phyloP scores from a whole-genome alignment of 2,797 vertebrate genomes.

The Gallinago stenura region DNA sequence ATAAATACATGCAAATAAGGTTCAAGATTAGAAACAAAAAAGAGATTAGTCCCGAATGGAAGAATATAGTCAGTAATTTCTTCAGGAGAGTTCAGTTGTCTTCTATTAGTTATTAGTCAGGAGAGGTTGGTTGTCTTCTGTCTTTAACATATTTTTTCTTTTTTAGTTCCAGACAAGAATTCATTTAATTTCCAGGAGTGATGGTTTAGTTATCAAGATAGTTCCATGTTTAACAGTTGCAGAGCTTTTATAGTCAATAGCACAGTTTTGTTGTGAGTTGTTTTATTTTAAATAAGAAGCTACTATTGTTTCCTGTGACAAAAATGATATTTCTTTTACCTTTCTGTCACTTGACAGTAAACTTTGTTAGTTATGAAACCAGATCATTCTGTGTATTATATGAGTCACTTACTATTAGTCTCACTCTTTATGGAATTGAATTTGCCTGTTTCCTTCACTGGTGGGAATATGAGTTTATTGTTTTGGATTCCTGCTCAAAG shows the following conservation, averaged over 20 bases:
- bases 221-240: neutral
- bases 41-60: neutral
- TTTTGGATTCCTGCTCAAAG: slow-evolving; percentile 63
- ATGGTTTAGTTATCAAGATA: neutral
- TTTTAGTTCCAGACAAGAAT: neutral
- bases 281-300: slow-evolving; percentile 36
- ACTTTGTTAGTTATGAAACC: slow-evolving; percentile 40
- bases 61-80: neutral
- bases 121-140: neutral
- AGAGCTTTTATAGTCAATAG: slow-evolving; percentile 4
- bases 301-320: slow-evolving; percentile 2
- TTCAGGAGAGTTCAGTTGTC: neutral
- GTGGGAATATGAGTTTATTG: slow-evolving; percentile 67
- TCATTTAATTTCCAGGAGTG: neutral
- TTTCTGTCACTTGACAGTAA: slow-evolving; percentile 48
- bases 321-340: neutral
- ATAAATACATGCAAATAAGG: neutral
- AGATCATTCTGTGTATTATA: slow-evolving; percentile 44
- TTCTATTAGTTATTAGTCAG: neutral
- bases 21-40: neutral
- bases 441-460: slow-evolving; percentile 45
- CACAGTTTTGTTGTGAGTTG: neutral
- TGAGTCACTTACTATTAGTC: slow-evolving; percentile 61
- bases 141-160: neutral
- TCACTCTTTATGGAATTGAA: slow-evolving; percentile 66